Evolutionary conservation across 2,888 invertebrate species (phyloP), one percentile per base, ranked within the genome.

Genomic region (Dyspetes luteomarginatus): DNA sequence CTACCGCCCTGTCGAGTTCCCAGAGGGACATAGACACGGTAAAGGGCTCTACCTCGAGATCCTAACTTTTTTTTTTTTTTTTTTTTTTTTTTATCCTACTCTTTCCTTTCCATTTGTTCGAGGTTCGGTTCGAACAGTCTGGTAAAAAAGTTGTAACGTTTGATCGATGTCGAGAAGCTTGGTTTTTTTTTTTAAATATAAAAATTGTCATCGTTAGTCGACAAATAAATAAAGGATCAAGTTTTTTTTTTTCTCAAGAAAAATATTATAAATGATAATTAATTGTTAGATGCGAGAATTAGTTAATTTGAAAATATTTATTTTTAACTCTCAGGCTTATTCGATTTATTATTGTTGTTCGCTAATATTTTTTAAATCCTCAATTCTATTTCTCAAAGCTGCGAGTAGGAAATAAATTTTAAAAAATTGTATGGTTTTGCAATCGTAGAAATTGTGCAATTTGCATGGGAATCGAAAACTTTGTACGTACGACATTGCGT

Each of bases 1-100:
- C 62, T 36, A 58, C 71, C 65, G 65, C 65, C 56, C 65, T 72
- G 15, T 43, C 26, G 22, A 36, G 36, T 17, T 41, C 77, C 77
- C 52, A 22, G 7, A 36, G 77, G 69, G 77, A 71, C 77, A 24
- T 52, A 26, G 7, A 26, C 28, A 52, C 62, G 52, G 15, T 9
- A 56, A 64, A 77, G 55, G 68, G 75, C 48, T 60, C 43, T 26
- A 15, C n/a, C 55, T 17, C 45, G 22, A 43, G 22, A 26, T 50
- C 28, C 30, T 28, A 55, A 45, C 19, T 48, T 17, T 15, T 65
- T 41, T 50, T 12, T 17, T 26, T 28, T 41, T 19, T 1, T 4
- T 7, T 3, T 30, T 12, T 15, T 52, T 28, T 58, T 43, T 24
- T 2, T 3, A 52, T 19, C n/a, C n/a, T n/a, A n/a, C n/a, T n/a